Conservation (phyloP, 2,113 vertebrate species). For the Pontoporia blainvillei region DNA sequence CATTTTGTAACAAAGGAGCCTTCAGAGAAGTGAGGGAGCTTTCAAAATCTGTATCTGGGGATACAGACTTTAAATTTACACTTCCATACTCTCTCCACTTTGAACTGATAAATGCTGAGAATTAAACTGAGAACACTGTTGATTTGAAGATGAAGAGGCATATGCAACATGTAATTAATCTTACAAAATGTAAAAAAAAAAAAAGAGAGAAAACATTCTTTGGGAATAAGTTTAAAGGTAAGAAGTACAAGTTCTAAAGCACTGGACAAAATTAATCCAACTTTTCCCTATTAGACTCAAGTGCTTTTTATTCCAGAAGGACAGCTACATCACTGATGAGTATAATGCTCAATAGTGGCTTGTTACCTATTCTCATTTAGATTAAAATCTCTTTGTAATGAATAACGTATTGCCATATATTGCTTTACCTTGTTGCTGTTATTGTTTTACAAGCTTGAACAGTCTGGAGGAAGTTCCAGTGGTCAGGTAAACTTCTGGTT, state of each 20-base stretch:
- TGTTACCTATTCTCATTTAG: neutral
- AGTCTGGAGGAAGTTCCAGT: neutral
- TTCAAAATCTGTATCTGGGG: neutral
- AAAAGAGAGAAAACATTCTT: neutral
- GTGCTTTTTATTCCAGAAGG: neutral
- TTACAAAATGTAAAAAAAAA: neutral
- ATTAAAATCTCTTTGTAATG: neutral
- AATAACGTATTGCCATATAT: neutral
- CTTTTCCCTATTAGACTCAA: neutral
- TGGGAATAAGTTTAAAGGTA: neutral
- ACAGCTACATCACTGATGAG: neutral
- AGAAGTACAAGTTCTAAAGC: neutral
- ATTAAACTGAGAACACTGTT: neutral
- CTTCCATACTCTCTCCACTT: neutral
- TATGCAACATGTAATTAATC: neutral
- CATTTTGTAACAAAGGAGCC: neutral
- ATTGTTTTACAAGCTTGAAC: conserved; percentile 51
- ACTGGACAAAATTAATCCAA: neutral
- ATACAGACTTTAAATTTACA: neutral
- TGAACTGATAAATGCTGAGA: neutral
- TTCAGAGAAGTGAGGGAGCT: neutral
- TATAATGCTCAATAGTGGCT: neutral
- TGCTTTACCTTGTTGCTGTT: neutral
- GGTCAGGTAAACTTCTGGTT: neutral
- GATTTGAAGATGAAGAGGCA: neutral